Base-by-base conservation (phyloP, 2,888 invertebrate genomes). In the Molorchus minor region DNA sequence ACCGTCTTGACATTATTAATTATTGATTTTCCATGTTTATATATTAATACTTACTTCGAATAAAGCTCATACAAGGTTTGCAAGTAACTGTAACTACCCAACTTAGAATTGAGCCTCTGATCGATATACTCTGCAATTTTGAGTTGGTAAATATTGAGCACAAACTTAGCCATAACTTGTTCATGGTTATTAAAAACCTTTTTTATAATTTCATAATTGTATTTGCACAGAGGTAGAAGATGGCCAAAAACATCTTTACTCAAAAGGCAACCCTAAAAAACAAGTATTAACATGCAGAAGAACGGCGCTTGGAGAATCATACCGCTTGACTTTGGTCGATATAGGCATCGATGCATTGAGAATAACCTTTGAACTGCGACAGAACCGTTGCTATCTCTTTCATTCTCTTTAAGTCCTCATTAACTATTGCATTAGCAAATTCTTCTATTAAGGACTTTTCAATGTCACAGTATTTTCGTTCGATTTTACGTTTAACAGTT, bases 111-210 rank as follows among this genome's bases (percentile, higher is more conserved):
- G 47, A 98, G 82, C 75, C 90, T 91, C 0, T 90, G 90, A 61
- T 90, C 89, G 20, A 96, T 90, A 75, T 93, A 91, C 76, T 93
- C 93, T 83, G 92, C 90, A 36, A 94, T 84, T 79, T 95, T 94
- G 4, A 94, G 84, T 71, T 95, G 94, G 80, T 96, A 99, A 61
- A 99, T 92, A 79, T 97, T 97, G 13, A 98, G 84, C 41, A 99
- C 93, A 80, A 98, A 96, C 83, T 98, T 98, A 58, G 94, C 93
- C 94, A 98, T 96, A 5, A 99, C 97, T 83, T 95, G 94, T 68
- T 97, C 94, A 0, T 97, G 96, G 80, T 95, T 96, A 3, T 90
- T 90, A 78, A 99, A 99, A 1, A 99, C 97, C 75, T 91, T 90
- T 75, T 89, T 89, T 63, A 94, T 93, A 62, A 92, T 85, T 71